Conservation (phyloP, 2,888 invertebrate species). For the Netelia melanura region DNA sequence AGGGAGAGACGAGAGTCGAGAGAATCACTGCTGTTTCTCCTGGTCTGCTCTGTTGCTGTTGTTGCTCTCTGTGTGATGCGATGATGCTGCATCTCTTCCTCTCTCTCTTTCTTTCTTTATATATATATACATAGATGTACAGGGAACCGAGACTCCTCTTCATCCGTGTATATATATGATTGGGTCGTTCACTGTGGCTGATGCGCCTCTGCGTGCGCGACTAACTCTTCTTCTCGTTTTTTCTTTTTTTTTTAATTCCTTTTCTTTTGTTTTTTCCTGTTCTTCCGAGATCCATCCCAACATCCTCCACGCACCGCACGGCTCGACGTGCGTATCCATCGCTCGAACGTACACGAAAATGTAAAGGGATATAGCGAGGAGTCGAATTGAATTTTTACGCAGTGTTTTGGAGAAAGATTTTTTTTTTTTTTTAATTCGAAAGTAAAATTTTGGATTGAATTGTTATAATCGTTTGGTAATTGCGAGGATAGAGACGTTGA, state of each 20-base stretch:
- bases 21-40: slow-evolving; percentile 66
- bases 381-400: background rate
- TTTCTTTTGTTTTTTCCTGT: slow-evolving; percentile 1
- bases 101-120: too few species aligned
- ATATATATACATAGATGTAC: slow-evolving; percentile 35
- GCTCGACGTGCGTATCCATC: background rate
- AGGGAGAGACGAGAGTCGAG: slow-evolving; percentile 54
- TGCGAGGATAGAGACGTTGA: background rate
- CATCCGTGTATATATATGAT: slow-evolving; percentile 60
- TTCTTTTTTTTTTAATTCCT: slow-evolving; percentile 14
- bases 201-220: slow-evolving; percentile 50
- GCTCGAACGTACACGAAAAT: background rate
- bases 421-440: background rate
- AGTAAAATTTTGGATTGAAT: background rate
- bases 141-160: slow-evolving; percentile 33
- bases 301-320: slow-evolving; percentile 21
- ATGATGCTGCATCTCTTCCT: slow-evolving; percentile 18
- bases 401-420: background rate
- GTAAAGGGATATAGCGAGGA: background rate
- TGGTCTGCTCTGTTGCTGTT: slow-evolving; percentile 53
- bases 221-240: slow-evolving; percentile 32
- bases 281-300: slow-evolving; percentile 23
- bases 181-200: slow-evolving; percentile 64
- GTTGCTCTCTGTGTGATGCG: slow-evolving; percentile 49
- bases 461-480: background rate